Conservation (phyloP, 2,797 vertebrate species). For the Anguilla marmorata region DNA sequence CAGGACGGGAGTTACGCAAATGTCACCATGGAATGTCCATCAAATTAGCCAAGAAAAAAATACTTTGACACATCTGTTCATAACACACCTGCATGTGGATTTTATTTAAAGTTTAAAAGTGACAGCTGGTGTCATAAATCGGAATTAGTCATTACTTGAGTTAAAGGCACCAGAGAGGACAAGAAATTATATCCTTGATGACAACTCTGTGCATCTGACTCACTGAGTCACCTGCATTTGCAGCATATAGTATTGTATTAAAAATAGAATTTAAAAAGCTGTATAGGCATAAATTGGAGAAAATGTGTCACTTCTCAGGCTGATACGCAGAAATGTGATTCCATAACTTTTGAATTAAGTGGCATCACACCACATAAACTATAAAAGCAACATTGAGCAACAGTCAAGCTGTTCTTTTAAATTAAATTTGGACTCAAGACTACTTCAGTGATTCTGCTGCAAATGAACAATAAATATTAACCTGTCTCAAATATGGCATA, state of each 20-base stretch:
- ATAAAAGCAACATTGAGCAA: not conserved
- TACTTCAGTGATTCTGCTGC: not conserved
- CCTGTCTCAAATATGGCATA: not conserved
- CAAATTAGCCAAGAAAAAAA: not conserved
- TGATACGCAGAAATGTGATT: not conserved
- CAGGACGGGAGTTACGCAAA: not conserved
- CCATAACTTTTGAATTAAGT: not conserved
- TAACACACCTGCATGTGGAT: not conserved
- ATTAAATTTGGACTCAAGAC: too few species aligned
- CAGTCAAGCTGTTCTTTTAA: too few species aligned
- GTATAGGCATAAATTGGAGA: not conserved
- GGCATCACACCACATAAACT: not conserved
- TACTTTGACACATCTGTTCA: slow-evolving; percentile 9
- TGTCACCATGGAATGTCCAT: not conserved
- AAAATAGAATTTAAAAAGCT: slow-evolving; percentile 14
- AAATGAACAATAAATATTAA: not conserved
- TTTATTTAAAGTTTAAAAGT: not conserved
- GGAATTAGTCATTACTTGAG: not conserved
- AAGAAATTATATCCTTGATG: not conserved
- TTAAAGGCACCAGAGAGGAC: not conserved
- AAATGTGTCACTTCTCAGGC: not conserved
- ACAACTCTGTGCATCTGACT: not conserved
- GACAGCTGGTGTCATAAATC: not conserved
- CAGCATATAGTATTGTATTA: not conserved
- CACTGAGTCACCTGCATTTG: not conserved